These are phyloP conservation scores for Criorhina ranunculi DNA, from an alignment of 2,888 invertebrate genomes.

Conservation along the genomic window DNA sequence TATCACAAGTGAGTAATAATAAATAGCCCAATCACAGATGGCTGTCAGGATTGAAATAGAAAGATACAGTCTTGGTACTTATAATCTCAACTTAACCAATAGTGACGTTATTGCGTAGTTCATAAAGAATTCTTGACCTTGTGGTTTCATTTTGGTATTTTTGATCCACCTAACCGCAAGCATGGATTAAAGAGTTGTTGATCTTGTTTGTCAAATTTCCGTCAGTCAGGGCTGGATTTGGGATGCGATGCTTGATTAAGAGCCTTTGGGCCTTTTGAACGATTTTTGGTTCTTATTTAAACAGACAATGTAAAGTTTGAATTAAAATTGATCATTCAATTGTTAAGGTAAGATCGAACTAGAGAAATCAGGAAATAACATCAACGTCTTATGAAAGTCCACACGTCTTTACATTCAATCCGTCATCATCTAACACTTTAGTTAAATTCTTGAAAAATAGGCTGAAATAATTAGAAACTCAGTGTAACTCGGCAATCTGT, in stretches of 20 bases:
- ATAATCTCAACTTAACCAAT: neutral
- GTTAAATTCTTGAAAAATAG: no score
- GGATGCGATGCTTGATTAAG: neutral
- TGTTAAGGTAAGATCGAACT: no score
- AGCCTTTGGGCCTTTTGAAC: neutral
- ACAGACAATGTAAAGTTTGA: no score
- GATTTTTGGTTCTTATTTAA: neutral
- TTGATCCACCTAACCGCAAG: slow-evolving; percentile 8
- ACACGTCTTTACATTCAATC: no score
- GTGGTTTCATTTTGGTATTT: neutral
- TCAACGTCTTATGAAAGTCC: no score
- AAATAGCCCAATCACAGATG: neutral
- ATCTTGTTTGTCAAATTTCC: slow-evolving; percentile 15
- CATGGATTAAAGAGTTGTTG: slow-evolving; percentile 13
- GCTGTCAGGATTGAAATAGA: neutral
- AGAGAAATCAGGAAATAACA: no score
- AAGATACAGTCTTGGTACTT: neutral
- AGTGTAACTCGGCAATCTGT: no score
- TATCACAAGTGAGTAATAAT: neutral
- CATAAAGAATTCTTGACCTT: slow-evolving; percentile 23
- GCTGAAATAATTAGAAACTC: no score
- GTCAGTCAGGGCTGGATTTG: slow-evolving; percentile 24
- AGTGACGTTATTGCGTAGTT: neutral
- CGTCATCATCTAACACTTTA: no score
- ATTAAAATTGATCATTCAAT: no score